Percentiles rank a stretch among this genome's conserved stretches.
These are phyloP conservation scores for Galerucella pusilla DNA, from an alignment of 2,888 invertebrate species.

Conservation along the genomic window DNA sequence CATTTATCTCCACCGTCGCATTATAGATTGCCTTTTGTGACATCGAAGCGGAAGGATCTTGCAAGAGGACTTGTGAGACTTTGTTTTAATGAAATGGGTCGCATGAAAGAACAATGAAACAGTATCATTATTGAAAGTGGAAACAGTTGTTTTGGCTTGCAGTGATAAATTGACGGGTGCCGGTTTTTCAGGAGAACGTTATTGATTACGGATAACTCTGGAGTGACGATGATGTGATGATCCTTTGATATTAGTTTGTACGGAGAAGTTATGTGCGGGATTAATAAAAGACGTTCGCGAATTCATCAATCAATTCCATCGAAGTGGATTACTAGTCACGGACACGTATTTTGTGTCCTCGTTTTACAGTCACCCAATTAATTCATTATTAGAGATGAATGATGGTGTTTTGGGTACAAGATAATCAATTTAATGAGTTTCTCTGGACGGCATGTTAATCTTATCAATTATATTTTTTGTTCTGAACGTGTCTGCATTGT, in stretches of 20 bases:
- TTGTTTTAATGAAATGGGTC: constrained; percentile 36
- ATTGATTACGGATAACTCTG: constrained; percentile 29
- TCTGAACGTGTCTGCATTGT: not conserved
- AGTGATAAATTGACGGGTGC: constrained; percentile 40
- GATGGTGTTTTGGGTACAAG: not conserved
- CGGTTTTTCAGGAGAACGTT: constrained; percentile 32
- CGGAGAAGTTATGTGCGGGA: constrained; percentile 12
- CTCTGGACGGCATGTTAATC: not conserved
- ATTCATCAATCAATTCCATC: constrained; percentile 18
- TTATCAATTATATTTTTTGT: not conserved
- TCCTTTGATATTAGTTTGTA: constrained; percentile 26
- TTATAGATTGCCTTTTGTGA: constrained; percentile 30
- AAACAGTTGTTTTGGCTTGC: constrained; percentile 32
- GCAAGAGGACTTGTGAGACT: constrained; percentile 14
- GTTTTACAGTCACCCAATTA: not conserved
- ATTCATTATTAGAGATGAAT: not conserved
- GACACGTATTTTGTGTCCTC: not conserved
- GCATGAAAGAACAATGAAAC: constrained; percentile 30
- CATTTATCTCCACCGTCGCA: constrained; percentile 14
- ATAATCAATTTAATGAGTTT: not conserved
- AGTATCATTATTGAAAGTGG: constrained; percentile 38
- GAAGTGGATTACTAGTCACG: constrained; percentile 8
- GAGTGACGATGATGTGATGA: constrained; percentile 32
- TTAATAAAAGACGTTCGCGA: constrained; percentile 4
- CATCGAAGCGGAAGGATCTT: constrained; percentile 15